Evolutionary conservation across 1,140 invertebrate species (phyloP), one percentile per base, ranked within the genome.

Genomic region (Parapsyche elsis): DNA sequence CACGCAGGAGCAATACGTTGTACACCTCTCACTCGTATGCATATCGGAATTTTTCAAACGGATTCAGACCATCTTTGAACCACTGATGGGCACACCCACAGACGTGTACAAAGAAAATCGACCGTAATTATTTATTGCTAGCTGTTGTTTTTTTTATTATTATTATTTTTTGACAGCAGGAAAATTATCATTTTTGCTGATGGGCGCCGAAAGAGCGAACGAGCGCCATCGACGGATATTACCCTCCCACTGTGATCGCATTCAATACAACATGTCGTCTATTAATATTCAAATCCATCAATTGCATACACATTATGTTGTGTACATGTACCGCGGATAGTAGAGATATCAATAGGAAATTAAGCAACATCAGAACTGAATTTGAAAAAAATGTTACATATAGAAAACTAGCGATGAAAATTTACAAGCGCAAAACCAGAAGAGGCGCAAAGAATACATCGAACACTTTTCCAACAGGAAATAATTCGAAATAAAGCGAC

Each of bases 31-130:
- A 75, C 73, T 71, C 19, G 64, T 12, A 23, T 53, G 26, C 45
- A 24, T 57, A 75, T 57, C 19, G 73, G 46, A 75, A 75, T 57
- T 75, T 75, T 49, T 75, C 49, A 75, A 57, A 75, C 73, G 46
- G 49, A 75, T 30, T 26, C 46, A n/a, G 49, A 75, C 73, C 45
- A 75, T 75, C 73, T 75, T 75, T 57, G 73, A 75, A 49, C 7
- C 73, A 75, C 45, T 49, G 73, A 75, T 75, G 73, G 45, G 46
- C 49, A 53, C 73, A 30, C 73, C 46, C 49, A 75, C 73, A 10
- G 23, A 71, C 44, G 46, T 61, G 2, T 10, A 61, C 24, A 67
- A 30, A 26, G 24, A 67, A 26, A 21, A 24, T 67, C 49, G 21
- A 61, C 19, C 59, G 59, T 61, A 61, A 61, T 61, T 61, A 61